phyloP scores from a whole-genome alignment of 2,113 vertebrate species.

The Eurystomus gularis region DNA sequence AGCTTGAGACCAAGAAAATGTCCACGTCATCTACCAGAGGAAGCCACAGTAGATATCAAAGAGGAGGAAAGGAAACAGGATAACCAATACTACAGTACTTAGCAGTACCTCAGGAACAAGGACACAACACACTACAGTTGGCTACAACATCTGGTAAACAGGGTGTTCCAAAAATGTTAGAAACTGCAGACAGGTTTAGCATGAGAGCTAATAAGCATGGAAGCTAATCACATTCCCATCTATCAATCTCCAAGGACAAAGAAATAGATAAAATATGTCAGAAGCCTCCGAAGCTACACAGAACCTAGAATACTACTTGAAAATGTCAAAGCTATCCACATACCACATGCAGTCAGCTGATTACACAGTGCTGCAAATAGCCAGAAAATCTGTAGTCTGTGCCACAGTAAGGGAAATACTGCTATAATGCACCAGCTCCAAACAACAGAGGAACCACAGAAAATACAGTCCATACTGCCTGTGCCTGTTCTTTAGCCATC shows the following conservation, averaged over 20 bases:
- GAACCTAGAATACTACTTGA: background rate
- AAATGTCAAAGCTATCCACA: slow-evolving; percentile 10
- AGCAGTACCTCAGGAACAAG: background rate
- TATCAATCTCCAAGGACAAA: background rate
- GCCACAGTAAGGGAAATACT: background rate
- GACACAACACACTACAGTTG: background rate
- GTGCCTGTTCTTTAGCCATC: background rate
- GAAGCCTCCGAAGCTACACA: background rate
- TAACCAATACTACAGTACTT: background rate
- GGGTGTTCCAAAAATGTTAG: background rate
- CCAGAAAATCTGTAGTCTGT: background rate
- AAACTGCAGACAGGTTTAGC: background rate
- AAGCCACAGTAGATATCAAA: background rate
- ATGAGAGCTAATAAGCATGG: background rate
- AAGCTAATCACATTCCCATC: background rate
- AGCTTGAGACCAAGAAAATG: background rate
- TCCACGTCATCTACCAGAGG: background rate
- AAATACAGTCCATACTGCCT: background rate
- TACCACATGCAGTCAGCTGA: background rate
- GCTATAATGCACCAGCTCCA: background rate
- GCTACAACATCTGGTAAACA: background rate
- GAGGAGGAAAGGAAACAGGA: background rate
- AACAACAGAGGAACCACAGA: background rate
- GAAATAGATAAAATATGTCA: slow-evolving; percentile 15
- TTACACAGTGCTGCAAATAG: background rate